These are phyloP conservation scores for Mesocentrotus franciscanus DNA, from an alignment of 53 echinoderm and acorn worm species.

Conservation along the genomic window DNA sequence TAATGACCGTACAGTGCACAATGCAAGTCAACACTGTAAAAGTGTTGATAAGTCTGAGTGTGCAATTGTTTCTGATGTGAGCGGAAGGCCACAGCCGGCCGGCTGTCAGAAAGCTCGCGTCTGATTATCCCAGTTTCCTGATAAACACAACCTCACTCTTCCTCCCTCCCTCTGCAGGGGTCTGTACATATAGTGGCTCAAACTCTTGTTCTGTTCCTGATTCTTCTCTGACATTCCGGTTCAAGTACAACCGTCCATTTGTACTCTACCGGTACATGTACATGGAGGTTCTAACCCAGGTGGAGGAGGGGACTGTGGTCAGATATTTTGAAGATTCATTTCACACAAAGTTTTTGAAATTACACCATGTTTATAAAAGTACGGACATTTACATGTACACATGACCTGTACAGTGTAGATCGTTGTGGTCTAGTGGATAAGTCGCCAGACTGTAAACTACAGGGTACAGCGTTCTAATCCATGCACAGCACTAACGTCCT, in stretches of 20 bases:
- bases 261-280: too few species aligned
- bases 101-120: constrained; percentile 41
- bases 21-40: neutral
- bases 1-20: neutral
- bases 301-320: too few species aligned
- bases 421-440: too few species aligned
- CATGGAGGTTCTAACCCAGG: too few species aligned
- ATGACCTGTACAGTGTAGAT: too few species aligned
- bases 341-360: too few species aligned
- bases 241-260: neutral
- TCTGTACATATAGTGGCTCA: neutral
- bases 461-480: too few species aligned
- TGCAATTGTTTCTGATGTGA: constrained; percentile 42
- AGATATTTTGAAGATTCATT: too few species aligned
- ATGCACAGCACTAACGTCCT: too few species aligned
- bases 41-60: neutral
- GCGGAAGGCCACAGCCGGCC: constrained; percentile 52
- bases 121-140: constrained; percentile 60
- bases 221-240: neutral
- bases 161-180: constrained; percentile 17
- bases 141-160: constrained; percentile 42
- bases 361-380: too few species aligned
- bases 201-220: neutral
- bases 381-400: too few species aligned
- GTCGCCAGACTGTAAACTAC: too few species aligned